Conservation (phyloP, 2,797 vertebrate genomes). For the Geotria australis region DNA sequence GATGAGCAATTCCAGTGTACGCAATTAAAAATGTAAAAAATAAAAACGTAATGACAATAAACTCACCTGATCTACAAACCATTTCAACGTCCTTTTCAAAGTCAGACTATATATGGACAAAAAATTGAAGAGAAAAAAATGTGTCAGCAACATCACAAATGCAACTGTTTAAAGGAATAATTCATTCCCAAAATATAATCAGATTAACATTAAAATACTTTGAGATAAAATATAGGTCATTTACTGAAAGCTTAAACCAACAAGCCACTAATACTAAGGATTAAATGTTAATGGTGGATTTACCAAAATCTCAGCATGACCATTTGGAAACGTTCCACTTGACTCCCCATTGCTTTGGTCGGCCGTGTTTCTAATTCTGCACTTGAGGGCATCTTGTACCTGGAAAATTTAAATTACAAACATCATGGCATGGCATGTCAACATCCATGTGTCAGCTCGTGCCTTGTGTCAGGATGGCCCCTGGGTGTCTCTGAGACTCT, state of each 20-base stretch:
- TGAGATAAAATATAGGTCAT: not conserved
- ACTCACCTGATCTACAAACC: slow-evolving; percentile 89
- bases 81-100: slow-evolving; percentile 98
- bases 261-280: not conserved
- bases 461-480: no score
- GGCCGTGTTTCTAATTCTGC: slow-evolving; percentile 73
- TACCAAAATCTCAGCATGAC: slow-evolving; percentile 99
- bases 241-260: not conserved
- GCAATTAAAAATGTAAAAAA: no score
- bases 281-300: slow-evolving; percentile 5
- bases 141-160: slow-evolving; percentile 1
- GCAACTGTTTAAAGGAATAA: not conserved
- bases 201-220: no score
- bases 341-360: slow-evolving; percentile 83
- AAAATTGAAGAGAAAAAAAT: slow-evolving; percentile 7
- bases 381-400: slow-evolving; percentile 92
- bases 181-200: not conserved
- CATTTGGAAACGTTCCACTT: slow-evolving; percentile 91
- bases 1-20: no score
- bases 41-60: no score
- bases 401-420: slow-evolving; percentile 6
- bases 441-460: no score
- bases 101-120: slow-evolving; percentile 46
- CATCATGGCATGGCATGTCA: no score
- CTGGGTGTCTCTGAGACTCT: no score